Conservation (phyloP, 2,888 invertebrate species). For the Bellardia bayeri region DNA sequence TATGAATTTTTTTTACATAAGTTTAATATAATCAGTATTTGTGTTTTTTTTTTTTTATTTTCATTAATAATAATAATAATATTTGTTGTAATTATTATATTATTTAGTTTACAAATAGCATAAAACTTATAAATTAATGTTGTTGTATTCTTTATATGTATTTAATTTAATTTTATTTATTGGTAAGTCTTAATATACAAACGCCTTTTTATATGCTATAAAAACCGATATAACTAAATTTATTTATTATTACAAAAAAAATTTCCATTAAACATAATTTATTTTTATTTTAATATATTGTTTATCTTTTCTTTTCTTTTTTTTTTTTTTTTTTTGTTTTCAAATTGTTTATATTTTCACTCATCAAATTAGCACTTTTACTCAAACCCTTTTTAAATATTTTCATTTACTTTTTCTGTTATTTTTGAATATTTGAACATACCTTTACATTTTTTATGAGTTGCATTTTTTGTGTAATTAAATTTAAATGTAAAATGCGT, state of each 20-base stretch:
- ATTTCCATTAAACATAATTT: slow-evolving; percentile 37
- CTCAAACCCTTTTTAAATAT: slow-evolving; percentile 50
- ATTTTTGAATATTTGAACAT: slow-evolving; percentile 62
- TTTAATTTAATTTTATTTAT: slow-evolving; percentile 5
- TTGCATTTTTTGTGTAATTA: slow-evolving; percentile 39
- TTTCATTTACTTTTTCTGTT: slow-evolving; percentile 13
- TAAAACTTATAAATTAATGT: slow-evolving; percentile 73
- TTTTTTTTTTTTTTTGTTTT: slow-evolving; percentile 19
- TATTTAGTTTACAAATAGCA: slow-evolving; percentile 67
- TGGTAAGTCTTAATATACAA: slow-evolving; percentile 65
- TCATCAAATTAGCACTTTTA: slow-evolving; percentile 68
- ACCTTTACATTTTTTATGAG: slow-evolving; percentile 64
- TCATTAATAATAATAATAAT: slow-evolving; percentile 34
- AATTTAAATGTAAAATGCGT: slow-evolving; percentile 23
- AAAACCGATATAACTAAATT: slow-evolving; percentile 69
- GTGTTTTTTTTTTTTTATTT: slow-evolving; percentile 41
- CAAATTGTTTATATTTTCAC: slow-evolving; percentile 65
- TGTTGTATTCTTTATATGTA: slow-evolving; percentile 62
- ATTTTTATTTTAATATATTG: background rate
- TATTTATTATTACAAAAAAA: slow-evolving; percentile 42
- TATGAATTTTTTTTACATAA: slow-evolving; percentile 65
- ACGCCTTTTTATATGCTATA: slow-evolving; percentile 64
- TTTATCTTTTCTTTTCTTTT: too few relatives aligned
- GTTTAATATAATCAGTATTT: slow-evolving; percentile 64
- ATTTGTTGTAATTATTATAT: slow-evolving; percentile 62